These are phyloP conservation scores for Andrena marginata DNA, from an alignment of 2,888 invertebrate genomes.

Conservation along the genomic window DNA sequence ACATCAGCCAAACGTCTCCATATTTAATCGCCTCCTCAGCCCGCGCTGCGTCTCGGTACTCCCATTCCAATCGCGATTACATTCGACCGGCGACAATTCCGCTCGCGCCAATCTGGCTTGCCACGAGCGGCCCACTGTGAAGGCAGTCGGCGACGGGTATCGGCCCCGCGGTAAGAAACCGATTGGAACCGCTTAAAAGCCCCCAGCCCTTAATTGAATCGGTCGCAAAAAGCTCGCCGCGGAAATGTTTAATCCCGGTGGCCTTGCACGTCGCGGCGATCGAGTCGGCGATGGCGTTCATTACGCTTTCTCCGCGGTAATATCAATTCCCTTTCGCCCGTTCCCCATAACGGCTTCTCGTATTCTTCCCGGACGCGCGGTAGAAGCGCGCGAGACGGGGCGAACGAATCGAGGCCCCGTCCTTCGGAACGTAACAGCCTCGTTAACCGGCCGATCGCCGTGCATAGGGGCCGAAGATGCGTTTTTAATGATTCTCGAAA, in stretches of 20 bases:
- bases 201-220: constrained; percentile 16
- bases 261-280: neutral
- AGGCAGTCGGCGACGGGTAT: neutral
- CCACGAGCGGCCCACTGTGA: neutral
- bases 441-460: constrained; percentile 63
- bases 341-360: constrained; percentile 7
- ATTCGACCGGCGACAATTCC: neutral
- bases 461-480: constrained; percentile 67
- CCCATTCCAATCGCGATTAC: neutral
- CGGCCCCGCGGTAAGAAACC: neutral
- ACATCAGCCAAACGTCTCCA: too few relatives aligned
- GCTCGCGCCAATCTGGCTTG: neutral
- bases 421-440: constrained; percentile 46
- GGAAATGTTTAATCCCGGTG: constrained; percentile 27
- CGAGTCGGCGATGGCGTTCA: constrained; percentile 5
- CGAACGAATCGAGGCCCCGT: constrained; percentile 6
- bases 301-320: constrained; percentile 23
- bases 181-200: constrained; percentile 31
- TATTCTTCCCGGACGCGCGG: neutral
- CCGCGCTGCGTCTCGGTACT: neutral
- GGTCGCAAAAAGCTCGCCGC: constrained; percentile 6
- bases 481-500: constrained; percentile 77
- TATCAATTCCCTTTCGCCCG: constrained; percentile 25
- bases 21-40: too few relatives aligned
- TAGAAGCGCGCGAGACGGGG: neutral